Conservation (phyloP, 2,113 vertebrate species). For the Saccopteryx bilineata region DNA sequence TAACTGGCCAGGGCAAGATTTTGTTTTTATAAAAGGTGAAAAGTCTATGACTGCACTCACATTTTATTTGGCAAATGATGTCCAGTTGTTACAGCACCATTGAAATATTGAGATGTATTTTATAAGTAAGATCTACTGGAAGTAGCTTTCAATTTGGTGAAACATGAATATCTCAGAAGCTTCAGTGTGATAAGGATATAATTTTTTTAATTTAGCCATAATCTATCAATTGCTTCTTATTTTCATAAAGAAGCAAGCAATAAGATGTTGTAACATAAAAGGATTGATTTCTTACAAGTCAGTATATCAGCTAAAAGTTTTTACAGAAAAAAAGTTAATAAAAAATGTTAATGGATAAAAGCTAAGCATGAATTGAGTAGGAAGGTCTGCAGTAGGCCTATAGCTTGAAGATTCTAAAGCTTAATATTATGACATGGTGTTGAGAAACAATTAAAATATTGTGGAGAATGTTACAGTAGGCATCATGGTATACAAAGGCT, state of each 20-base stretch:
- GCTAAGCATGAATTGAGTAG: neutral
- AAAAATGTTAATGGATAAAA: neutral
- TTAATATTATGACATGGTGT: neutral
- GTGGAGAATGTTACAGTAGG: neutral
- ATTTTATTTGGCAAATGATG: too few species aligned
- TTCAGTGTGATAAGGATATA: neutral
- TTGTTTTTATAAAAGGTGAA: neutral
- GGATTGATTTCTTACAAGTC: neutral
- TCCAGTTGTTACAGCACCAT: neutral
- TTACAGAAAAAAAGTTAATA: neutral
- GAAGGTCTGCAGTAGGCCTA: neutral
- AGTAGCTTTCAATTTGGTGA: neutral
- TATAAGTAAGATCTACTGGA: neutral
- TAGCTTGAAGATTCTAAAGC: neutral
- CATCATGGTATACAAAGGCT: neutral
- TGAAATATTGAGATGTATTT: neutral
- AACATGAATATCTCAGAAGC: neutral
- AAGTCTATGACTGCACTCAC: too few species aligned
- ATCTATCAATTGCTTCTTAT: neutral
- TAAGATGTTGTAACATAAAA: neutral
- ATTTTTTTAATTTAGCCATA: neutral
- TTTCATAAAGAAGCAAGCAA: neutral
- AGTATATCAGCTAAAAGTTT: slow-evolving; percentile 1
- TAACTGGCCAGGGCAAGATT: neutral
- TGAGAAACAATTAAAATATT: neutral